A percentile compares a stretch with the other conserved stretches of the same genome.
These are phyloP conservation scores for Toxotes jaculatrix DNA, from an alignment of 2,113 vertebrate genomes.

Conservation along the genomic window DNA sequence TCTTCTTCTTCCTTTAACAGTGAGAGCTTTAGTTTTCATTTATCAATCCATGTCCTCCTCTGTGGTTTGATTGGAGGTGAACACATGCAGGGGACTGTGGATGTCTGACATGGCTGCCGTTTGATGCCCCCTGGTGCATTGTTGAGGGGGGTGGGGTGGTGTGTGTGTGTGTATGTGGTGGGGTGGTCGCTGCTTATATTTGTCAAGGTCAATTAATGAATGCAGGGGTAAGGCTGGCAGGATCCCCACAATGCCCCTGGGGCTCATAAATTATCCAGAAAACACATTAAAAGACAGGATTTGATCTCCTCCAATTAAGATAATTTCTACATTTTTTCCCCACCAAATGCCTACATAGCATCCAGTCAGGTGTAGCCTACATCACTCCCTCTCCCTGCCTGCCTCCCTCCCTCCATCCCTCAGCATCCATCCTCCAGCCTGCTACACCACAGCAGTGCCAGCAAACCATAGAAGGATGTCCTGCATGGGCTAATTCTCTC, in stretches of 20 bases:
- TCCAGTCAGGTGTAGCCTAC: conserved; percentile 74
- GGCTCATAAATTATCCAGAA: conserved; percentile 78
- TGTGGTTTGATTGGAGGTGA: conserved; percentile 51
- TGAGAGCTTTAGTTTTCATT: conserved; percentile 7
- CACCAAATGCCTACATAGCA: conserved; percentile 57
- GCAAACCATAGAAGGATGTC: conserved; percentile 60
- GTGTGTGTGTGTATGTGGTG: too few relatives aligned
- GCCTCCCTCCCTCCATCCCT: conserved; percentile 42
- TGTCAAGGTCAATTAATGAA: conserved; percentile 87
- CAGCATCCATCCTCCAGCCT: conserved; percentile 57
- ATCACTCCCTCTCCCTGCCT: conserved; percentile 49
- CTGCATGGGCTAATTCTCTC: conserved; percentile 52
- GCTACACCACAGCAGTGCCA: conserved; percentile 46
- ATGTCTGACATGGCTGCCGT: conserved; percentile 74
- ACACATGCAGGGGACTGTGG: conserved; percentile 55
- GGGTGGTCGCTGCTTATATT: conserved; percentile 81
- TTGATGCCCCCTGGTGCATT: conserved; percentile 76
- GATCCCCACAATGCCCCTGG: conserved; percentile 63
- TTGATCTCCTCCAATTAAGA: conserved; percentile 79
- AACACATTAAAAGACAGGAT: conserved; percentile 74
- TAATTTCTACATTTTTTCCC: conserved; percentile 58
- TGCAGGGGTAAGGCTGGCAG: conserved; percentile 64
- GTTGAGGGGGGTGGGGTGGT: conserved; percentile 36
- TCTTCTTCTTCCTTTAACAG: neutral
- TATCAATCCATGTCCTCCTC: conserved; percentile 36